Base-by-base conservation (phyloP, 2,113 vertebrate species). In the Caranx melampygus region DNA sequence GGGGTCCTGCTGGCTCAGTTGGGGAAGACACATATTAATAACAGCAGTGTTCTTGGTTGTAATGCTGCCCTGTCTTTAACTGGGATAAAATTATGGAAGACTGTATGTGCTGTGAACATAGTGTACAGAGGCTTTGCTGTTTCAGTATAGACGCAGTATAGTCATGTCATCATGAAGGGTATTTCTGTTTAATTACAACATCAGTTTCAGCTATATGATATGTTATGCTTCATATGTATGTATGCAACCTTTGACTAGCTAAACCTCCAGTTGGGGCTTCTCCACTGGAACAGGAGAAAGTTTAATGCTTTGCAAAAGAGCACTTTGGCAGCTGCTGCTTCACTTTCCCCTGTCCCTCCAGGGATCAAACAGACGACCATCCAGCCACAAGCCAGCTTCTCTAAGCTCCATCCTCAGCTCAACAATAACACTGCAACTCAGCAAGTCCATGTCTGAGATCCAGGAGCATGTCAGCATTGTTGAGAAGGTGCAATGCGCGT, bases 1-100 rank as follows among this genome's bases (percentile, higher is more conserved):
- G 9, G 0, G 33, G 34, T 71, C 57, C 49, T 70, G 75, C 59
- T 69, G 65, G 52, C 11, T 73, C 58, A 35, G 40, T 61, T 67
- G 52, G 78, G 65, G 20, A 67, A 80, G 11, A n/a, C 64, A 54
- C 61, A 44, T 54, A 72, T 66, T 75, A 75, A 88, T 78, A 78
- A 45, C 63, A 84, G 88, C 16, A 67, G 21, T 0, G 31, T 16
- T 72, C 52, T 2, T 52, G 6, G 2, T 66, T 74, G 12, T 35
- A 64, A 4, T 26, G 60, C 6, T 15, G 45, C 16, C 42, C 20
- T 37, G 20, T n/a, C 51, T n/a, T 72, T 57, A 58, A 55, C 58
- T 57, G 37, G 21, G 0, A 15, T 35, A 45, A 3, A 34, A 16
- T 51, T 26, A 63, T 26, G 21, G 16, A 15, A 21, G 14, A 6